Percentiles rank a stretch among this genome's conserved stretches.
Evolutionary conservation across 2,113 vertebrate genomes (phyloP).

Genomic region (Grus americana): DNA sequence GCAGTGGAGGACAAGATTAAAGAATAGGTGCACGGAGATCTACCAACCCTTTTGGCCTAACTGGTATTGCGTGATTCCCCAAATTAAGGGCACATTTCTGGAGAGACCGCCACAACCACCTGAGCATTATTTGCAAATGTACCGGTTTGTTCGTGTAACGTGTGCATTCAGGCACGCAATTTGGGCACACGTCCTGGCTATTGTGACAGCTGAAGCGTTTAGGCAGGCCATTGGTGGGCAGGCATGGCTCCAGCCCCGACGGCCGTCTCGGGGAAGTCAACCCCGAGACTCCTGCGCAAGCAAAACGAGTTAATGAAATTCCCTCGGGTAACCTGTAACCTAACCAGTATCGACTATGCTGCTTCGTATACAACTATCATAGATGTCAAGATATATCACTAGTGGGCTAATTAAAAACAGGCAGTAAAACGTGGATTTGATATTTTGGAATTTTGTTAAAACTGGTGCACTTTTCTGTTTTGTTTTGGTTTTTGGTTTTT

Average conservation of each 20-base stretch:
- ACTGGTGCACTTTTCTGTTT: constrained; percentile 1
- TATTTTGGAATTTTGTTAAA: background rate
- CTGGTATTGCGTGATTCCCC: rapidly evolving
- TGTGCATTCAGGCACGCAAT: rapidly evolving
- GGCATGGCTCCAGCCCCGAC: background rate
- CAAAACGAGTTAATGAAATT: rapidly evolving
- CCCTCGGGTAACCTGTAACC: background rate
- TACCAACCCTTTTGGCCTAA: background rate
- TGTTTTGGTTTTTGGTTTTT: background rate
- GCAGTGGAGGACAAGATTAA: background rate
- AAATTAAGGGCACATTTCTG: background rate
- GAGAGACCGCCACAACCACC: background rate
- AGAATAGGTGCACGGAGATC: background rate
- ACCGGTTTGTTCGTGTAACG: rapidly evolving
- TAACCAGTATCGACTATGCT: background rate
- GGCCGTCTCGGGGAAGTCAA: rapidly evolving
- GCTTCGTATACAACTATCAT: rapidly evolving
- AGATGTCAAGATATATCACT: rapidly evolving
- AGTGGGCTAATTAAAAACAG: background rate
- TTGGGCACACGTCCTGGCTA: rapidly evolving
- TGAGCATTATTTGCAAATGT: background rate
- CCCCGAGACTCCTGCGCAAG: background rate
- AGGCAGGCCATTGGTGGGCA: background rate
- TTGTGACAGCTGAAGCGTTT: no score
- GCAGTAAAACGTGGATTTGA: background rate